These are phyloP conservation scores for Anoplophora glabripennis DNA, from an alignment of 1,140 invertebrate species.

Conservation along the genomic window DNA sequence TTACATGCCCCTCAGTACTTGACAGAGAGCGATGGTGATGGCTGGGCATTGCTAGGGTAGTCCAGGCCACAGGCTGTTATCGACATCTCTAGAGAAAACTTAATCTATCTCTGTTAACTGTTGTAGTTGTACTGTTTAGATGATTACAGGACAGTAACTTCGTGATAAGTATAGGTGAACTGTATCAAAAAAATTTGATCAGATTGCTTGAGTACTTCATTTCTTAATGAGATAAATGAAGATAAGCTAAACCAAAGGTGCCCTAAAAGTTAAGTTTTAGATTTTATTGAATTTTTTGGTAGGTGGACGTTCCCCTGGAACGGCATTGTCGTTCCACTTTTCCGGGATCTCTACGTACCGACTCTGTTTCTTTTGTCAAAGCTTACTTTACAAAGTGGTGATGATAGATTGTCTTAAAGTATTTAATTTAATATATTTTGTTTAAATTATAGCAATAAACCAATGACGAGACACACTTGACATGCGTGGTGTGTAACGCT, in stretches of 20 bases:
- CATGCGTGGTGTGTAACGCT: conserved; percentile 5
- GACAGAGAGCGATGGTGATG: conserved; percentile 44
- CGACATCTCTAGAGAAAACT: conserved; percentile 22
- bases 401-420: conserved; percentile 23
- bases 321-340: not conserved
- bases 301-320: not conserved
- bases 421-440: conserved; percentile 34
- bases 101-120: conserved; percentile 42
- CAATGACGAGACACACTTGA: conserved; percentile 28
- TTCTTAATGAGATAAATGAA: conserved; percentile 35
- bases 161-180: conserved; percentile 38
- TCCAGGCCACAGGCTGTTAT: conserved; percentile 16
- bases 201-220: conserved; percentile 23
- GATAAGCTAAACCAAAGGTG: conserved; percentile 53
- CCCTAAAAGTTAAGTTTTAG: conserved; percentile 51
- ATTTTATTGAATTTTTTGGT: conserved; percentile 27
- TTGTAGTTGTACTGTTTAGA: conserved; percentile 41
- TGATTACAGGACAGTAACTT: conserved; percentile 33
- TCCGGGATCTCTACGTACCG: not conserved
- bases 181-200: conserved; percentile 5
- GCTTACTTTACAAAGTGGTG: conserved; percentile 25
- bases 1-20: conserved; percentile 48
- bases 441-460: conserved; percentile 43
- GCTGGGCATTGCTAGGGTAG: conserved; percentile 40
- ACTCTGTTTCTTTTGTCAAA: conserved; percentile 17